Evolutionary conservation across 2,797 vertebrate genomes (phyloP).

Genomic region (Varecia variegata): DNA sequence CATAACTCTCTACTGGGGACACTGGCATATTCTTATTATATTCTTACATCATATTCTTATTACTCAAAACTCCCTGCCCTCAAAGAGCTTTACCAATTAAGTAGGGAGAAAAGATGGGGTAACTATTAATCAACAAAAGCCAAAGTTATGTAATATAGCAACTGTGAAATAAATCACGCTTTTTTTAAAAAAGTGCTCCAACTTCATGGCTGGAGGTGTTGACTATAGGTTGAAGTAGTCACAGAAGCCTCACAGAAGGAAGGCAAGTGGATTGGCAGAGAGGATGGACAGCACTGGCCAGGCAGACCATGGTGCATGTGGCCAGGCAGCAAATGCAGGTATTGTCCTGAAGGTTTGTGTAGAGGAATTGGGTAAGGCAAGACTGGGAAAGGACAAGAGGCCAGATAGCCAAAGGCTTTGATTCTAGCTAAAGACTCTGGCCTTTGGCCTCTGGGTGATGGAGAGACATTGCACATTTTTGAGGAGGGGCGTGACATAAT

Average conservation of each 20-base stretch:
- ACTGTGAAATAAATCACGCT: conserved; percentile 3
- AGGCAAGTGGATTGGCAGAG: neutral
- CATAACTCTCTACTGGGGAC: neutral
- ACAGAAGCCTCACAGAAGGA: neutral
- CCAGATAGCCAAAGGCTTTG: neutral
- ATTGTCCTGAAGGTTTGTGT: neutral
- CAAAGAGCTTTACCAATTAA: neutral
- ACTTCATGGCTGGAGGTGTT: neutral
- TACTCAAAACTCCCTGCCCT: neutral
- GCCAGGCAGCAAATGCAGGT: neutral
- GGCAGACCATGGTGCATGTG: neutral
- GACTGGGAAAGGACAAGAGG: neutral
- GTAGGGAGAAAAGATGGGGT: neutral
- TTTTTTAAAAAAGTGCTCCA: neutral
- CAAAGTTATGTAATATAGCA: neutral
- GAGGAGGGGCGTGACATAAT: conserved; percentile 27
- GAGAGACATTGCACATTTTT: conserved; percentile 30
- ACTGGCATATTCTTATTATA: neutral
- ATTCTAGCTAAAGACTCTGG: neutral
- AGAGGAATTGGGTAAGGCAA: neutral
- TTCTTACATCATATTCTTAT: too few species aligned
- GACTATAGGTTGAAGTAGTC: neutral
- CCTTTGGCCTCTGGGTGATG: conserved; percentile 46
- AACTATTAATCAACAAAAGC: neutral
- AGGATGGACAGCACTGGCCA: neutral